A percentile compares a stretch with the other conserved stretches of the same genome.
phyloP scores from a whole-genome alignment of 2,888 invertebrate species.

The Thumatha senex region DNA sequence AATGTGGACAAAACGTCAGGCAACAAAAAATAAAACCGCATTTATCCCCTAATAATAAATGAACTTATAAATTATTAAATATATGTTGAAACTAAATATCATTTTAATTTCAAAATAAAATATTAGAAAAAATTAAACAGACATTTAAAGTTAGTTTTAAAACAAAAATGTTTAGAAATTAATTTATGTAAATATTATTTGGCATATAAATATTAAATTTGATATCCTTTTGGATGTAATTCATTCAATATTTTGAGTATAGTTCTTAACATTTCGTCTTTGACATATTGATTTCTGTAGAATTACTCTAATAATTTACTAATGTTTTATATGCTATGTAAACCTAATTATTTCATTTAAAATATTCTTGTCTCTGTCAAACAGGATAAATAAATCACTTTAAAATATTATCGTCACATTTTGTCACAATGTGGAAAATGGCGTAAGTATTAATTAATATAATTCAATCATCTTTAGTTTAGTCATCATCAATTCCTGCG shows the following conservation, averaged over 20 bases:
- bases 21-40: no score
- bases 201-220: conserved; percentile 19
- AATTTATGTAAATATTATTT: conserved; percentile 6
- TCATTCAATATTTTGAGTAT: conserved; percentile 6
- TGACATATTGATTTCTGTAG: conserved; percentile 2
- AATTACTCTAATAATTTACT: conserved; percentile 6
- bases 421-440: conserved; percentile 79
- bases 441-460: conserved; percentile 52
- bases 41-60: no score
- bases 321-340: conserved; percentile 7
- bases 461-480: conserved; percentile 59
- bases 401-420: conserved; percentile 56
- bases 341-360: conserved; percentile 3
- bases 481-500: conserved; percentile 78
- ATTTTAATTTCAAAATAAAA: no score
- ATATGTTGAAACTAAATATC: no score
- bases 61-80: no score
- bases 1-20: no score
- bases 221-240: conserved; percentile 12
- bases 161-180: no score
- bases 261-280: conserved; percentile 4
- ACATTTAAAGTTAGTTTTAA: no score
- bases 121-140: no score
- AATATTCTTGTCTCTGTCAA: conserved; percentile 8
- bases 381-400: conserved; percentile 17